Evolutionary conservation across 1,140 invertebrate species (phyloP).

Genomic region (Bathynomus jamesi): DNA sequence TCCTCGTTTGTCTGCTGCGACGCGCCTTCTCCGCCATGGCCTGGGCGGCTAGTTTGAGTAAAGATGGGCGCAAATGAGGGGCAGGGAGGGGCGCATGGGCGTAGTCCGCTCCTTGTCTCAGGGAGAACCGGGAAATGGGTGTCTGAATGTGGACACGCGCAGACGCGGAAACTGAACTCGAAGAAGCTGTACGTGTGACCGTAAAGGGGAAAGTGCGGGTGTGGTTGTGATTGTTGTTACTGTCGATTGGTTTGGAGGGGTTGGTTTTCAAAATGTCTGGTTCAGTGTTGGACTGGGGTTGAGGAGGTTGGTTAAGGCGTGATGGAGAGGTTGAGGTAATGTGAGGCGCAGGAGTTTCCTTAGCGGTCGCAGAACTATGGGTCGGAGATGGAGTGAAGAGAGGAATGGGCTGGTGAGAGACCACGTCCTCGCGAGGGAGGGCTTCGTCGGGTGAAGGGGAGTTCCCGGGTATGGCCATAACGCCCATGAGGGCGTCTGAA

Average conservation of each 20-base stretch:
- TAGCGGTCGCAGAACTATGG: conserved; percentile 8
- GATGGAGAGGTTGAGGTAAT: conserved; percentile 3
- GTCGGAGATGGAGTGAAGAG: background rate
- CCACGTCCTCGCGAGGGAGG: conserved; percentile 7
- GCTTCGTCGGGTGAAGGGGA: conserved; percentile 30
- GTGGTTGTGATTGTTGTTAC: background rate
- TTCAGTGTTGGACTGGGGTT: conserved; percentile 6
- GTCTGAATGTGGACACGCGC: conserved; percentile 34
- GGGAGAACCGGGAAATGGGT: conserved; percentile 32
- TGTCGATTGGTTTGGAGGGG: background rate
- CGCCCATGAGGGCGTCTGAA: conserved; percentile 29
- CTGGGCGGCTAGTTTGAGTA: conserved; percentile 32
- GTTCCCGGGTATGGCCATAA: conserved; percentile 16
- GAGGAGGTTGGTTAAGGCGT: background rate
- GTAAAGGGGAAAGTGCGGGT: conserved; percentile 27
- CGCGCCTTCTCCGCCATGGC: background rate
- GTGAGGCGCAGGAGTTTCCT: conserved; percentile 12
- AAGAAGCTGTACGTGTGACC: conserved; percentile 24
- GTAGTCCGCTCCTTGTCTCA: conserved; percentile 25
- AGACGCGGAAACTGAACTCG: conserved; percentile 35
- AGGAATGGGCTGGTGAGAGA: conserved; percentile 12
- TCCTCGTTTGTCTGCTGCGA: background rate
- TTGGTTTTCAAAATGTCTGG: conserved; percentile 1
- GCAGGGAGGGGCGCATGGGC: conserved; percentile 23
- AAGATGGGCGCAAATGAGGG: conserved; percentile 33